Conservation (phyloP, 2,797 vertebrate genomes). For the Melanotaenia maccullochi region DNA sequence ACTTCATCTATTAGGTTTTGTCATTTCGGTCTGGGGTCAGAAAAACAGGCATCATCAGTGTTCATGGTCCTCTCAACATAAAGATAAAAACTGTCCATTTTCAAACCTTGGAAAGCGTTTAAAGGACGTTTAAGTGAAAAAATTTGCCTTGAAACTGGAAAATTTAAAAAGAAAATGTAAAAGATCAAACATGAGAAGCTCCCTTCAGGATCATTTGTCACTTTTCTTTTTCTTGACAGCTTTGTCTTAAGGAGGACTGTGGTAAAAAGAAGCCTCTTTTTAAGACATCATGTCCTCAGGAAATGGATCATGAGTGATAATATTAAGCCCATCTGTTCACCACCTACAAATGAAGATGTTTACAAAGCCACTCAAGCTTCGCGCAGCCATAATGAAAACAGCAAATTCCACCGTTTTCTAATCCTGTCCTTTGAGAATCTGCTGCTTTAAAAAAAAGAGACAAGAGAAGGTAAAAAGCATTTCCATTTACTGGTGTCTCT, state of each 20-base stretch:
- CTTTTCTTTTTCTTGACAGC: not conserved
- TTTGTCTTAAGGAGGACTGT: not conserved
- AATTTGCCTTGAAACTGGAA: too few relatives aligned
- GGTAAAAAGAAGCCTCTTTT: not conserved
- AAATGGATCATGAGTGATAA: conserved; percentile 26
- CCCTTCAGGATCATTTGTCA: too few relatives aligned
- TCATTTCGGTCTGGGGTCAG: too few relatives aligned
- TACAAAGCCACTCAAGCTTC: conserved; percentile 6
- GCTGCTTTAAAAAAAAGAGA: not conserved
- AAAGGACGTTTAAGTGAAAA: too few relatives aligned
- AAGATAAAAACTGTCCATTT: not conserved
- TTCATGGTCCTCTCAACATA: not conserved
- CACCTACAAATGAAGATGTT: conserved; percentile 1
- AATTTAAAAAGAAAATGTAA: too few relatives aligned
- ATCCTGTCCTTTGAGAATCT: conserved; percentile 4
- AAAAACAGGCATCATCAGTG: too few relatives aligned
- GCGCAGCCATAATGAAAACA: conserved; percentile 1
- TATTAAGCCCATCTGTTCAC: conserved; percentile 26
- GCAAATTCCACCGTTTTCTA: not conserved
- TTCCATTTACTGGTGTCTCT: conserved; percentile 8
- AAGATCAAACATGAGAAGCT: too few relatives aligned
- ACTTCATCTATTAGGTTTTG: too few relatives aligned
- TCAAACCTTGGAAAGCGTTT: not conserved
- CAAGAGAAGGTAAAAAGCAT: conserved; percentile 3
- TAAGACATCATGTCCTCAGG: conserved; percentile 4